phyloP scores from a whole-genome alignment of 2,113 vertebrate species.

The Pedionomus torquatus region DNA sequence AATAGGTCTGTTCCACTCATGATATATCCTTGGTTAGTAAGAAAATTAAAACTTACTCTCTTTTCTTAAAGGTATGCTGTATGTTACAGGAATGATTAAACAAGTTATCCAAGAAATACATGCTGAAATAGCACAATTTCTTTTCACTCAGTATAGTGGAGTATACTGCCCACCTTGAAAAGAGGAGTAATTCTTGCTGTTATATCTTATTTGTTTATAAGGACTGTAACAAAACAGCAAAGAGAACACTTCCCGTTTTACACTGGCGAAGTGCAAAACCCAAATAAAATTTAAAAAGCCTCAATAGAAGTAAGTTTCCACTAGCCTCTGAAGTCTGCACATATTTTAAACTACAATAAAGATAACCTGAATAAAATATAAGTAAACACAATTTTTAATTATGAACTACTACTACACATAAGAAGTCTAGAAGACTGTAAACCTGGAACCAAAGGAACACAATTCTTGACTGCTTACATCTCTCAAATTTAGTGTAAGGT shows the following conservation, averaged over 20 bases:
- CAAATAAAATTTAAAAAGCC: background rate
- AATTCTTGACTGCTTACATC: background rate
- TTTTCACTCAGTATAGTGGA: background rate
- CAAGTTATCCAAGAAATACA: background rate
- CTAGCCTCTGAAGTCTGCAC: background rate
- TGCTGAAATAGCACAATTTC: background rate
- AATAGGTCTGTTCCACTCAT: too few relatives aligned
- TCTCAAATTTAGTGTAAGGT: background rate
- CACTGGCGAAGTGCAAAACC: background rate
- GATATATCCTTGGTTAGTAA: too few relatives aligned
- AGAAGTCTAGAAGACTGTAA: background rate
- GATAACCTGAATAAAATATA: background rate
- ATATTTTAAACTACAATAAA: background rate
- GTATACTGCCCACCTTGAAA: background rate
- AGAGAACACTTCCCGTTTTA: background rate
- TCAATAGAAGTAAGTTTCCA: background rate
- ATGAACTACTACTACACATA: background rate
- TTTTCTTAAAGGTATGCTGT: background rate
- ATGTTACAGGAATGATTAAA: background rate
- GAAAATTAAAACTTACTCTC: background rate
- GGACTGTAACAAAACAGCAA: background rate
- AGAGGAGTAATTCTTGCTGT: background rate
- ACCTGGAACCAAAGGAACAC: background rate
- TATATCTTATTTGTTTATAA: background rate
- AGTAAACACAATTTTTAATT: background rate